These are phyloP conservation scores for Chelonus insularis DNA, from an alignment of 1,140 invertebrate genomes.

Conservation along the genomic window DNA sequence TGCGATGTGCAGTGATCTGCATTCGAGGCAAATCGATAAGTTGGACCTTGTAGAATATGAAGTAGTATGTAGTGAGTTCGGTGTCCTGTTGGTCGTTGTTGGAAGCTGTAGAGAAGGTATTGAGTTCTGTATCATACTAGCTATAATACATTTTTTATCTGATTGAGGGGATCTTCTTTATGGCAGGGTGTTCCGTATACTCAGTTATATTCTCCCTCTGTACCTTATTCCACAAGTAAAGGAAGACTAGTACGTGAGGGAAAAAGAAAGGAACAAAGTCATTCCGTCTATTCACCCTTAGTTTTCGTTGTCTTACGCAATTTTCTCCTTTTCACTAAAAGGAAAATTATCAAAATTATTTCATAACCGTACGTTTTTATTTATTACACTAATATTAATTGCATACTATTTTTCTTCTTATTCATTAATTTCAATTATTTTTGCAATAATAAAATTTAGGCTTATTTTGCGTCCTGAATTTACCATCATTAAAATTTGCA, in stretches of 20 bases:
- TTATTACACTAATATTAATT: too few species aligned
- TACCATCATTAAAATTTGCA: too few species aligned
- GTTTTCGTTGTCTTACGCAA: too few species aligned
- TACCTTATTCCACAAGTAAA: background rate
- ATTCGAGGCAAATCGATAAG: constrained; percentile 29
- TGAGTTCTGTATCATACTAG: constrained; percentile 59
- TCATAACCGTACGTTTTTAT: too few species aligned
- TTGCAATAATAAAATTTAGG: too few species aligned
- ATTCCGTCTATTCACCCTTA: too few species aligned
- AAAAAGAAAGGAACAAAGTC: background rate
- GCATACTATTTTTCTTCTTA: too few species aligned
- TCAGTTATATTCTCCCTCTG: constrained; percentile 2
- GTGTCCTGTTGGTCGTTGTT: constrained; percentile 9
- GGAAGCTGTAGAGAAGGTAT: constrained; percentile 48
- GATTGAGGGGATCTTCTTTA: constrained; percentile 61
- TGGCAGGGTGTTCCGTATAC: constrained; percentile 48
- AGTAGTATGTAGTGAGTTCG: background rate
- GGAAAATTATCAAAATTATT: too few species aligned
- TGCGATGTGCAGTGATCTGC: constrained; percentile 40
- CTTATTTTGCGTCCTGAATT: too few species aligned
- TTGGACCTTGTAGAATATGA: background rate
- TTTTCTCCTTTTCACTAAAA: too few species aligned
- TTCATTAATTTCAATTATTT: too few species aligned
- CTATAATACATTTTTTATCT: constrained; percentile 63
- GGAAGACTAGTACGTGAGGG: constrained; percentile 11